These are phyloP conservation scores for Lycodopsis pacificus DNA, from an alignment of 2,797 vertebrate genomes.

Conservation along the genomic window DNA sequence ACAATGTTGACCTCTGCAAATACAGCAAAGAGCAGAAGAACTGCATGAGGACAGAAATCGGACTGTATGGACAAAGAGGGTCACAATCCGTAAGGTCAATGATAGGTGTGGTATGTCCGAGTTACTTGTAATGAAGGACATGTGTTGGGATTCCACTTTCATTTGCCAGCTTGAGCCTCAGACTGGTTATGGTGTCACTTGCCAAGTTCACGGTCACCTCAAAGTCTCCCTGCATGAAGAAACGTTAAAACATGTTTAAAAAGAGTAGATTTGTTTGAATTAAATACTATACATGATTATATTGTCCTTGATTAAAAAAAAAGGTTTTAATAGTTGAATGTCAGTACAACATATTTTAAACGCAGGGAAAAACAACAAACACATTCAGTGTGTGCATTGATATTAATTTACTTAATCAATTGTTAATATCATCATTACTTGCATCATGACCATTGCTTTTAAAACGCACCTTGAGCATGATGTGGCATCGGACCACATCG, in stretches of 20 bases:
- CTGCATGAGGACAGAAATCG: not conserved
- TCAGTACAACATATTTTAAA: not conserved
- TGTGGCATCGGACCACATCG: constrained; percentile 62
- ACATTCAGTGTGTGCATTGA: not conserved
- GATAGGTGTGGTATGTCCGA: not conserved
- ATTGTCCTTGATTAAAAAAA: not conserved
- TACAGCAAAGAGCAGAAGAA: rapidly evolving
- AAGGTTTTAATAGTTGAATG: not conserved
- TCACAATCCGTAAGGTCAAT: not conserved
- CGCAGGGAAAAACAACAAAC: not conserved
- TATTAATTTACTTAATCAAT: not conserved
- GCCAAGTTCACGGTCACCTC: constrained; percentile 64
- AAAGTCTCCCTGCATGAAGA: constrained; percentile 61
- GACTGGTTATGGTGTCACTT: constrained; percentile 48
- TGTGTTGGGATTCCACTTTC: constrained; percentile 69
- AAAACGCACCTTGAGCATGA: constrained; percentile 72
- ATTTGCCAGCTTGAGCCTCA: constrained; percentile 59
- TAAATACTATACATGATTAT: not conserved
- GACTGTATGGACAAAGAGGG: not conserved
- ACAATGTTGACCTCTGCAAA: constrained; percentile 33
- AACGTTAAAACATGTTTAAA: not conserved
- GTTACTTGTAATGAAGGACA: constrained; percentile 69
- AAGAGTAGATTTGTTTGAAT: not conserved
- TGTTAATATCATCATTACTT: not conserved
- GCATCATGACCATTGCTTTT: not conserved